Base-by-base conservation (phyloP, 2,888 invertebrate genomes). In the Tipula lateralis region DNA sequence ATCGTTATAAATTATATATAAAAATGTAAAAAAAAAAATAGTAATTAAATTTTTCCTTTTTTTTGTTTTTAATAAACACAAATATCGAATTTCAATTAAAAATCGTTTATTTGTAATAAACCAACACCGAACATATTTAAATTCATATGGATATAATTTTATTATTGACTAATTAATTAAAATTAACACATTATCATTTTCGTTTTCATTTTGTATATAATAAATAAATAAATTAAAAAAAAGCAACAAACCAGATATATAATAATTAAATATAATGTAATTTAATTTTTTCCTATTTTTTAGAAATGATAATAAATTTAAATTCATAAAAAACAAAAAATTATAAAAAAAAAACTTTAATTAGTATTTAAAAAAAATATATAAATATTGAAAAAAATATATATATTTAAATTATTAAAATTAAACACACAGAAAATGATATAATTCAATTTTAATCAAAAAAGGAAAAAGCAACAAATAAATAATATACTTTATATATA, bases 341-440 rank as follows among this genome's bases (percentile, higher is more conserved):
- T 13, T 13, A 39, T 13, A 39, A 13, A 13, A 39, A 39, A 24
- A 24, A 19, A 66, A 24, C 19, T 24, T 44, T 44, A 66, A 66
- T 12, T 66, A 66, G 66, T 66, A 66, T 24, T 24, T 24, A 24
- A 19, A 50, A 50, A 19, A 19, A 44, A n/a, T n/a, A 9, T 50
- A 50, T 50, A 66, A 66, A 66, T 66, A 66, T 66, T 66, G 9
- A 66, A 24, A 66, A 19, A 66, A 66, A 66, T 7, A 66, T 24
- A 66, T 66, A 66, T 66, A 66, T 66, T 66, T 66, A 66, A 66
- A 66, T 66, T 66, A 66, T 66, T 66, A 66, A 66, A 66, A 66
- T 66, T 66, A 66, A 66, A 66, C 12, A 66, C 44, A 66, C n/a
- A n/a, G n/a, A 19, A 66, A 66, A 66, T 66, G 66, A 66, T 66